These are phyloP conservation scores for Eupithecia tripunctaria DNA, from an alignment of 2,888 invertebrate genomes.

Conservation along the genomic window DNA sequence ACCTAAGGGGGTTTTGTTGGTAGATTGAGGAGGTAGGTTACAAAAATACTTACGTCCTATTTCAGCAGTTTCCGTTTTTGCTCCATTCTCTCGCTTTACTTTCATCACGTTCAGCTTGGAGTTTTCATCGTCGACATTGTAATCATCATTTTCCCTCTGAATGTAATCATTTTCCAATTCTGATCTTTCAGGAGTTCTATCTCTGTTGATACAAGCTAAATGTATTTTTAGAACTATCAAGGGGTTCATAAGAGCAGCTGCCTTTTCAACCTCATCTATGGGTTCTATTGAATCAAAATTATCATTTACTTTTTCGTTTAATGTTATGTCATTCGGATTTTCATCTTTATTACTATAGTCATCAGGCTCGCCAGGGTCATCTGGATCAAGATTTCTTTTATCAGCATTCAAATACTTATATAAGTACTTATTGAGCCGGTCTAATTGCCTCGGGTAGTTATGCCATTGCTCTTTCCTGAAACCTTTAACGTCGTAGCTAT, in stretches of 20 bases:
- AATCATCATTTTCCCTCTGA: conserved; percentile 47
- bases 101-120: conserved; percentile 56
- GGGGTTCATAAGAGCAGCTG: conserved; percentile 61
- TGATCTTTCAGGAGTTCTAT: conserved; percentile 47
- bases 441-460: conserved; percentile 74
- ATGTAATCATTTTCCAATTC: conserved; percentile 49
- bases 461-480: conserved; percentile 76
- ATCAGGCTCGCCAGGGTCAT: conserved; percentile 52
- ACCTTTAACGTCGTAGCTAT: conserved; percentile 67
- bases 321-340: conserved; percentile 46
- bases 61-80: conserved; percentile 48
- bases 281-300: conserved; percentile 53
- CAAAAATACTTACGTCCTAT: conserved; percentile 47
- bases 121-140: conserved; percentile 50
- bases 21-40: conserved; percentile 2
- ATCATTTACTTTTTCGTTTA: conserved; percentile 58
- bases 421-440: conserved; percentile 66
- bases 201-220: conserved; percentile 62
- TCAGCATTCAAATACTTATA: conserved; percentile 51
- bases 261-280: conserved; percentile 51
- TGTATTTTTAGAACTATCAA: conserved; percentile 72
- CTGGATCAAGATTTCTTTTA: conserved; percentile 59
- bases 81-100: conserved; percentile 62
- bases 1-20: not conserved
- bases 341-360: conserved; percentile 48